Evolutionary conservation across 2,888 invertebrate species (phyloP).

Genomic region (Dryobotodes eremita): DNA sequence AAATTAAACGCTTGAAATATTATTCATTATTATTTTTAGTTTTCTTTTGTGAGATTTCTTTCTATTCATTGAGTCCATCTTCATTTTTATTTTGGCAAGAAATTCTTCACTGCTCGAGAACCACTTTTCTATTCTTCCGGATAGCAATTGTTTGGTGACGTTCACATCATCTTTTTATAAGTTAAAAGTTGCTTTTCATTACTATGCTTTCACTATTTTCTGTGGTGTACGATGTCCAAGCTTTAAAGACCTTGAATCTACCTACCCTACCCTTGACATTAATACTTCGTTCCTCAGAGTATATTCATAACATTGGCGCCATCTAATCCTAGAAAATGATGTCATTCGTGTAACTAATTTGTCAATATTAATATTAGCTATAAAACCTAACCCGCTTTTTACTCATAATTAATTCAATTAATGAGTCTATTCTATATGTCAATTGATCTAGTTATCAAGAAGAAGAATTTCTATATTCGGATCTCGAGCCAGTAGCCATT

Average conservation of each 20-base stretch:
- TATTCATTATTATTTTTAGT: neutral
- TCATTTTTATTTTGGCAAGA: neutral
- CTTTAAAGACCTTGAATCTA: neutral
- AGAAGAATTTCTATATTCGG: slow-evolving; percentile 32
- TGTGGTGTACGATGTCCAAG: neutral
- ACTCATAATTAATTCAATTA: slow-evolving; percentile 32
- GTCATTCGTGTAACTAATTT: slow-evolving; percentile 26
- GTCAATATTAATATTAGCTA: slow-evolving; percentile 14
- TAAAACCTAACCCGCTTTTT: neutral
- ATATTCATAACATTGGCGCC: neutral
- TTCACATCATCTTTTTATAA: neutral
- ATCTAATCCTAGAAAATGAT: slow-evolving; percentile 22
- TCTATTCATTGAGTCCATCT: neutral
- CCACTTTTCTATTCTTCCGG: fast-evolving
- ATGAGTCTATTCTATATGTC: slow-evolving; percentile 50
- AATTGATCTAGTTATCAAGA: slow-evolving; percentile 56
- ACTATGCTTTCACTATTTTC: neutral
- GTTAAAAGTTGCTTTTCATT: neutral
- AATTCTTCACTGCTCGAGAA: neutral
- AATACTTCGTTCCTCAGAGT: neutral
- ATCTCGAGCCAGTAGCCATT: slow-evolving; percentile 43
- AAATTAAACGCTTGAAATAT: neutral
- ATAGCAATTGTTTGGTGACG: no score
- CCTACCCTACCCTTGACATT: neutral
- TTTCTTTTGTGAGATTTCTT: neutral